phyloP scores from a whole-genome alignment of 1,140 invertebrate species.

The Gryllus bimaculatus region DNA sequence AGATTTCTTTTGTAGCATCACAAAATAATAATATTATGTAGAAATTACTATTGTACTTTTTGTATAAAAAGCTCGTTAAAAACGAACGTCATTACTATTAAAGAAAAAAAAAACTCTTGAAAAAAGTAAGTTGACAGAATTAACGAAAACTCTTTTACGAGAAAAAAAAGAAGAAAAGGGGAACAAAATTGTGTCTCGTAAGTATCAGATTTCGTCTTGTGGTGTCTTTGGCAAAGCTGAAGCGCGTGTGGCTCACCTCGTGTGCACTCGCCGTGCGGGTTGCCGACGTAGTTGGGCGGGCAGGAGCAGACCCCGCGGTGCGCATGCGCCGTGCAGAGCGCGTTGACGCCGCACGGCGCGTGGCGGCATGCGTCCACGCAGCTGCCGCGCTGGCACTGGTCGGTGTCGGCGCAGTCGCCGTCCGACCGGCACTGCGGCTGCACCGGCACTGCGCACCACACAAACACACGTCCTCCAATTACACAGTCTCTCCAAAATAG shows the following conservation, averaged over 20 bases:
- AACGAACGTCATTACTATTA: too few species aligned
- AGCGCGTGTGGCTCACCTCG: conserved; percentile 42
- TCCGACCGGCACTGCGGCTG: conserved; percentile 56
- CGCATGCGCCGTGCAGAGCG: conserved; percentile 63
- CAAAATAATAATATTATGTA: too few species aligned
- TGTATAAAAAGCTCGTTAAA: too few species aligned
- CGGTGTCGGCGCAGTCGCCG: conserved; percentile 57
- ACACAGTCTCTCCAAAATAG: neutral
- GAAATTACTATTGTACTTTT: too few species aligned
- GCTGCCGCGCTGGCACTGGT: conserved; percentile 62
- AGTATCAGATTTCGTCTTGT: too few species aligned
- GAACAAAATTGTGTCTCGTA: too few species aligned
- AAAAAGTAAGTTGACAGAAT: too few species aligned
- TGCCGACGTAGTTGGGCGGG: conserved; percentile 66
- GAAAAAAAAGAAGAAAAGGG: too few species aligned
- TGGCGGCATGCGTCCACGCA: conserved; percentile 69
- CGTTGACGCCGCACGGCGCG: conserved; percentile 72
- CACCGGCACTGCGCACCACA: conserved; percentile 27
- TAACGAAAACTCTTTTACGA: too few species aligned
- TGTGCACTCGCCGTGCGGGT: conserved; percentile 71
- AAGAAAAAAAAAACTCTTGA: too few species aligned
- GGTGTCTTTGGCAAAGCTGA: neutral
- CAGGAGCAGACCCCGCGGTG: conserved; percentile 72
- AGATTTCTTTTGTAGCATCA: too few species aligned
- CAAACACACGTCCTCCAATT: neutral